Evolutionary conservation across 2,797 vertebrate genomes (phyloP).

Genomic region (Catamblyrhynchus diadema): DNA sequence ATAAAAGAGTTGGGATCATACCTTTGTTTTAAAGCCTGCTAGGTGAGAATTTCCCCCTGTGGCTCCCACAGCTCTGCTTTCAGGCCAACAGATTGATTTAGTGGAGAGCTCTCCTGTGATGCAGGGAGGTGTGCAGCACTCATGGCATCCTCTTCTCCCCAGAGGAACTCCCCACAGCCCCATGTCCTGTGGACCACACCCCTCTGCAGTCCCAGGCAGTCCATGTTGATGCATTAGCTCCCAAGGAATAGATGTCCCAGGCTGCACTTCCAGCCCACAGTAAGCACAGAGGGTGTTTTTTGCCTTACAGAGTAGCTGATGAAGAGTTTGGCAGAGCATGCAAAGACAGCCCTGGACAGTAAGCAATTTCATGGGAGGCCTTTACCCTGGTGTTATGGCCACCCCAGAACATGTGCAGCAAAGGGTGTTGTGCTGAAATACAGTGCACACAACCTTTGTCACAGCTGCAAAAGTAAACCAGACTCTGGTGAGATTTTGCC

Average conservation of each 20-base stretch:
- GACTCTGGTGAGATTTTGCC: background rate
- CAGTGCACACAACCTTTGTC: background rate
- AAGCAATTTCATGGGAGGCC: background rate
- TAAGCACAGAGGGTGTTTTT: background rate
- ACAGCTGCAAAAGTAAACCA: background rate
- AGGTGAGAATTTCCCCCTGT: background rate
- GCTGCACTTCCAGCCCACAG: background rate
- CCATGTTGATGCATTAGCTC: background rate
- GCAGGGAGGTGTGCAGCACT: background rate
- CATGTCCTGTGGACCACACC: rapidly evolving
- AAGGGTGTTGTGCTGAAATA: background rate
- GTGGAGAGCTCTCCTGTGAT: background rate
- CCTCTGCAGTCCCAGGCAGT: background rate
- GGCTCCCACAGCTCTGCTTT: background rate
- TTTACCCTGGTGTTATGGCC: background rate
- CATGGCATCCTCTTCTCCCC: background rate
- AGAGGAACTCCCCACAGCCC: background rate
- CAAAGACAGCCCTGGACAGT: background rate
- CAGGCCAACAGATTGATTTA: background rate
- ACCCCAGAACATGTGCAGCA: background rate
- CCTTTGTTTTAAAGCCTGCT: background rate
- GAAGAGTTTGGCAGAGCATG: background rate
- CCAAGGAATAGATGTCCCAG: background rate
- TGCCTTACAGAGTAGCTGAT: background rate
- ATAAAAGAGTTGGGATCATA: background rate